Base-by-base conservation (phyloP, 2,888 invertebrate species). In the Ophion ventricosus region DNA sequence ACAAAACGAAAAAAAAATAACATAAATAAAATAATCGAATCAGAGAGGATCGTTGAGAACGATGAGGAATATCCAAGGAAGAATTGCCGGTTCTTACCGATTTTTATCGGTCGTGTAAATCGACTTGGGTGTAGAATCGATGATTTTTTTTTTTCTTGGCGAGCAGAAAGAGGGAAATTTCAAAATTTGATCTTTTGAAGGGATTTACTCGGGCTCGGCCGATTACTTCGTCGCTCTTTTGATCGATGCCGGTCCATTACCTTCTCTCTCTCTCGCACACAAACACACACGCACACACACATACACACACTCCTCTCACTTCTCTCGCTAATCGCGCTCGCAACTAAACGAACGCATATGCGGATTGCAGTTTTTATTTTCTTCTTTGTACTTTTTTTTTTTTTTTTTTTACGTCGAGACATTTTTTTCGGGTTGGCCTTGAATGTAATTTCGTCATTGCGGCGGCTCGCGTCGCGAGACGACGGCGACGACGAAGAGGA, bases 41-140 rank as follows among this genome's bases (percentile, higher is more conserved):
- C 25, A 17, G 10, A 54, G 63, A 40, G 40, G 35, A 17, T 49
- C 14, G 14, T 49, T 17, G 49, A 49, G 49, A 49, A 11, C 17
- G 14, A 14, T 17, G 49, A 4, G 3, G 4, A 49, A 1, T 5
- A 7, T 35, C 8, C 8, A 7, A 35, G 35, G 8, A 0, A 35
- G 35, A 35, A 35, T 35, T 75, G 59, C 78, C 74, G 81, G 64
- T 57, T 79, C 73, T 26, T 49, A 17, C 43, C 63, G 40, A 72
- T 73, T 61, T 54, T 59, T 56, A 35, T 35, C 35, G 8, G 35
- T 35, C 35, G 35, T 35, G 35, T 35, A 1, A 7, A 35, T 35
- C 35, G 7, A 35, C 29, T 4, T 4, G 29, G 7, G 3, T 29
- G 4, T 29, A n/a, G n/a, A n/a, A n/a, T 29, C 7, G 4, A 5